Evolutionary conservation across 2,888 invertebrate species (phyloP).

Genomic region (Tinea semifulvella): DNA sequence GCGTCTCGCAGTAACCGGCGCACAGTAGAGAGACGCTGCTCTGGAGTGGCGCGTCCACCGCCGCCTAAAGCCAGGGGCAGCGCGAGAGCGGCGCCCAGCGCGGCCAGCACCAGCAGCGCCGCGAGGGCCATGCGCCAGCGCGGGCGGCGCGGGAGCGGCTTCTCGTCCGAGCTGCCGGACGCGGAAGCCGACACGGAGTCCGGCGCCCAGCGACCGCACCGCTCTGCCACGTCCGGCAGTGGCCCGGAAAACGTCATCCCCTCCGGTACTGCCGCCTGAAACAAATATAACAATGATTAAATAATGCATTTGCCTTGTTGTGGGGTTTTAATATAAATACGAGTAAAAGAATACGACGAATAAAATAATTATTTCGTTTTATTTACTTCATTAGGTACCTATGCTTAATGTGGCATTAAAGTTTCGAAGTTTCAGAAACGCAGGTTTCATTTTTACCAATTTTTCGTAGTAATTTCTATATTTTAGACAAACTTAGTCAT

Average conservation of each 20-base stretch:
- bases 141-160: constrained; percentile 59
- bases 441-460: no score
- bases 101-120: constrained; percentile 66
- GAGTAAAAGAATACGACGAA: no score
- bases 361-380: no score
- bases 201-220: constrained; percentile 61
- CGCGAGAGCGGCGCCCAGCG: constrained; percentile 66
- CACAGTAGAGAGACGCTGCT: constrained; percentile 72
- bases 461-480: no score
- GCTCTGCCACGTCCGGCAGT: constrained; percentile 61
- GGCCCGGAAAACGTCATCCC: constrained; percentile 62
- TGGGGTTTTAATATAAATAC: no score
- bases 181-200: constrained; percentile 58
- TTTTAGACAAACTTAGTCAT: no score
- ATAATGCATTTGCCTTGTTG: neutral
- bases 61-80: constrained; percentile 64
- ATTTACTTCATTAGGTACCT: no score
- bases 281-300: constrained; percentile 21
- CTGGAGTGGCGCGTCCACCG: constrained; percentile 60
- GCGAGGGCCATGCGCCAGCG: constrained; percentile 67
- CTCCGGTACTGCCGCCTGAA: constrained; percentile 59
- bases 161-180: constrained; percentile 60
- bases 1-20: constrained; percentile 72
- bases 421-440: no score
- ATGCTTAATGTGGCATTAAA: no score